Percentiles rank a stretch among this genome's conserved stretches.
These are phyloP conservation scores for Meliscaeva auricollis DNA, from an alignment of 2,888 invertebrate species.

Conservation along the genomic window DNA sequence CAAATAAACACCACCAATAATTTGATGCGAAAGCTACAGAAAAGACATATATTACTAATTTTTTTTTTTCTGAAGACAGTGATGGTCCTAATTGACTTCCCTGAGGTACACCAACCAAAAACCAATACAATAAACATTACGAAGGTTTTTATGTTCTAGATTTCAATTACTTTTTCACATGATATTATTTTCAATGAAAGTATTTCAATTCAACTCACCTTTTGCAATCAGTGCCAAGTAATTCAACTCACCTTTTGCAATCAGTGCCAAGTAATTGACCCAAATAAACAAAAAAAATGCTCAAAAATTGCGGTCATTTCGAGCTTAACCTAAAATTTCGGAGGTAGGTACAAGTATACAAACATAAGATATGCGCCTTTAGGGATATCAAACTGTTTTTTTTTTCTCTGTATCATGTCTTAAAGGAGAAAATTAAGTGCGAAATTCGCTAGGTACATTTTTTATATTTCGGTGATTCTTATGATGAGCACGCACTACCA, in stretches of 20 bases:
- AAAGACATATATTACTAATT: too few species aligned
- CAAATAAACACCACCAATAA: too few species aligned
- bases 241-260: conserved; percentile 15
- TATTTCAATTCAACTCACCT: conserved; percentile 13
- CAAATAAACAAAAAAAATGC: conserved; percentile 5
- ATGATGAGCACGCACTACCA: conserved; percentile 38
- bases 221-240: conserved; percentile 4
- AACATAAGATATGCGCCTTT: neutral
- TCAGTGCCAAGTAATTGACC: conserved; percentile 26
- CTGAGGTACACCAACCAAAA: neutral
- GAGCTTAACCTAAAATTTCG: neutral
- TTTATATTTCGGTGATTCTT: conserved; percentile 4
- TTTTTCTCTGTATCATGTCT: neutral
- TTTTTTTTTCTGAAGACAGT: too few species aligned
- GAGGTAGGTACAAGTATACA: neutral
- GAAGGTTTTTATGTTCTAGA: neutral
- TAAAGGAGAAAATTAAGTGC: neutral
- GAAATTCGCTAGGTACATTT: conserved; percentile 11
- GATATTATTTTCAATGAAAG: conserved; percentile 25
- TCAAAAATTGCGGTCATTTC: conserved; percentile 10
- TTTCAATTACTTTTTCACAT: neutral
- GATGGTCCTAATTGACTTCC: too few species aligned
- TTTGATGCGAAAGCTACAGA: too few species aligned
- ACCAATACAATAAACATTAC: neutral
- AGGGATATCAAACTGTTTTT: conserved; percentile 10